Base-by-base conservation (phyloP, 2,113 vertebrate genomes). In the Nematolebias whitei region DNA sequence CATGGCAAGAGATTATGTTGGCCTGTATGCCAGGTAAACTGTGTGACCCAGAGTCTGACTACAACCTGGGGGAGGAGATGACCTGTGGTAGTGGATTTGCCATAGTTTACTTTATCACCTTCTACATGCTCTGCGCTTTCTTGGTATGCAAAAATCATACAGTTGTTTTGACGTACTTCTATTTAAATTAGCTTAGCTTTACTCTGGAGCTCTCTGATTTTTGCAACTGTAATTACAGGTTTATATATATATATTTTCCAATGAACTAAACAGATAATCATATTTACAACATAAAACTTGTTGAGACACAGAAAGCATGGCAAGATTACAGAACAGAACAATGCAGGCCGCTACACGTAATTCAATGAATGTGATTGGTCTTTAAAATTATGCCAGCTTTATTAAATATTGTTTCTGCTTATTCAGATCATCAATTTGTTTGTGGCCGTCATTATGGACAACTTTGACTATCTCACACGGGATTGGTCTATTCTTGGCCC, bases 401-500 rank as follows among this genome's bases (percentile, higher is more conserved):
- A 45, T 4, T 49, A 49, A 23, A 22, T 49, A 23, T 63, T 20
- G 26, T 29, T 35, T 74, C 2, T 67, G 0, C 55, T 29, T 38
- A 20, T 62, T 7, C 75, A 99, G 98, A 99, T 99, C 87, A 99
- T 99, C 82, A 99, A 99, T 79, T 92, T 99, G 64, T 99, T 99
- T 87, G 98, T 99, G 81, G 98, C 98, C 11, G 98, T 99, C 87
- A 99, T 99, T 92, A 99, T 98, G 98, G 98, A 99, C 90, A 99
- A 99, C 83, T 99, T 98, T 90, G 98, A 99, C 92, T 99, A 99
- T 90, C 90, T 99, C 61, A 99, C 98, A 11, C 95, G 97, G 55
- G 98, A 99, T 86, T 99, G 98, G 98, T 99, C 98, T 51, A 99
- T 99, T 86, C 91, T 99, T 80, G 98, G 98, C 39, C 98, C 97